Base-by-base conservation (phyloP, 2,113 vertebrate genomes). In the Python bivittatus region DNA sequence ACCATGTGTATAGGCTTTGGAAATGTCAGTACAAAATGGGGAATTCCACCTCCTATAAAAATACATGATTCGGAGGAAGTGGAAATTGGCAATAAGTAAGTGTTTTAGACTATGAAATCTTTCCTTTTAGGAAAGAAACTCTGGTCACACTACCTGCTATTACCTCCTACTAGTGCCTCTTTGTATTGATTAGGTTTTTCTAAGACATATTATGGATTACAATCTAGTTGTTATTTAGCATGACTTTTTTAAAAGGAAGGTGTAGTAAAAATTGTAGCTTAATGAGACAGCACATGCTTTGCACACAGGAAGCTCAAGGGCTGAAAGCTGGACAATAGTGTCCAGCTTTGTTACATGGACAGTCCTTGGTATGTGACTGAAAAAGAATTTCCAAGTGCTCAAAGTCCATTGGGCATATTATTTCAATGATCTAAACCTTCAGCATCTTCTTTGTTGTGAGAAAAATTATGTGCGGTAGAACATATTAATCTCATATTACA, bases 61-160 rank as follows among this genome's bases (percentile, higher is more conserved):
- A 0, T 11, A 68, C 0, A 10, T 48, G 89, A 22, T 42, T 94
- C 72, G 79, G 88, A 93, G 93, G 89, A 90, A 92, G 88, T 85
- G 64, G 91, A 93, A 87, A 89, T 0, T 44, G 90, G 42, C 72
- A 54, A 88, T n/a, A 84, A 86, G 0, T 0, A 90, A 20, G n/a
- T 60, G 89, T 90, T 95, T 84, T 86, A 91, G 89, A 88, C 44
- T 94, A 89, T 27, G 27, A 23, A 86, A 38, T 52, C 22, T 92
- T 95, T 96, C 90, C 88, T 94, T 94, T 15, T 84, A 53, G 93
- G 22, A 53, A 86, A 25, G 52, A 88, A 85, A 84, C 88, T 88
- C 0, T 0, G 56, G 52, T 4, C 15, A 56, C 52, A 25, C 57
- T 57, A 57, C 15, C 56, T 93, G 1, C 0, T 38, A 57, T 60